phyloP scores from a whole-genome alignment of 2,113 vertebrate genomes.

The Candoia aspera region DNA sequence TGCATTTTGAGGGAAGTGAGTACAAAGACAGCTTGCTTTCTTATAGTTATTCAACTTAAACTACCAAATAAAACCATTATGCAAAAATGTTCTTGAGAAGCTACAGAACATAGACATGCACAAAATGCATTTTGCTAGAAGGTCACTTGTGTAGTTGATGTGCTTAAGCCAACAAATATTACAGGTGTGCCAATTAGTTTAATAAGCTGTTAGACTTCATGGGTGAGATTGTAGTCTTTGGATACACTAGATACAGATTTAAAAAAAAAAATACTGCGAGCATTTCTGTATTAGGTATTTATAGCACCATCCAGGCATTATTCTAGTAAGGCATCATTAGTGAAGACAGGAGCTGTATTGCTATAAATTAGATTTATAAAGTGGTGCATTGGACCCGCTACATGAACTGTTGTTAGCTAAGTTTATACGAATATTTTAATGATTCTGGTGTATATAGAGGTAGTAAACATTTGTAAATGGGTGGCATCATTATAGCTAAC shows the following conservation, averaged over 20 bases:
- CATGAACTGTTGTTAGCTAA: not conserved
- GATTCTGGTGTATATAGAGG: not conserved
- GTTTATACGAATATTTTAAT: not conserved
- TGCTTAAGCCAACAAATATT: not conserved
- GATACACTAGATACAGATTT: constrained; percentile 23
- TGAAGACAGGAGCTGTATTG: not conserved
- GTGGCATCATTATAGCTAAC: not conserved
- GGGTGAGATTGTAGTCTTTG: constrained; percentile 17
- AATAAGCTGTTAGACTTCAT: constrained; percentile 23
- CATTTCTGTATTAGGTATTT: not conserved
- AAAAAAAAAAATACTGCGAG: constrained; percentile 22
- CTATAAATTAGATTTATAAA: not conserved
- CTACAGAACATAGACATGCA: constrained; percentile 22
- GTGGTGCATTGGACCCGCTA: not conserved
- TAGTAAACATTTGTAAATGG: not conserved
- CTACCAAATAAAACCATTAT: constrained; percentile 48
- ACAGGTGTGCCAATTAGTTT: constrained; percentile 41
- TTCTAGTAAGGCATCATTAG: not conserved
- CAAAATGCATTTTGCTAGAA: constrained; percentile 33
- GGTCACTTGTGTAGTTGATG: constrained; percentile 49
- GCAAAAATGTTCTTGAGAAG: constrained; percentile 43
- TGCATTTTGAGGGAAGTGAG: constrained; percentile 55
- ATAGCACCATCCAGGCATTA: not conserved
- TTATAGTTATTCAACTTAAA: constrained; percentile 59
- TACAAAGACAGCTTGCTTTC: constrained; percentile 61